Conservation (phyloP, 35 echinoderm and acorn worm genomes). For the Apostichopus japonicus region DNA sequence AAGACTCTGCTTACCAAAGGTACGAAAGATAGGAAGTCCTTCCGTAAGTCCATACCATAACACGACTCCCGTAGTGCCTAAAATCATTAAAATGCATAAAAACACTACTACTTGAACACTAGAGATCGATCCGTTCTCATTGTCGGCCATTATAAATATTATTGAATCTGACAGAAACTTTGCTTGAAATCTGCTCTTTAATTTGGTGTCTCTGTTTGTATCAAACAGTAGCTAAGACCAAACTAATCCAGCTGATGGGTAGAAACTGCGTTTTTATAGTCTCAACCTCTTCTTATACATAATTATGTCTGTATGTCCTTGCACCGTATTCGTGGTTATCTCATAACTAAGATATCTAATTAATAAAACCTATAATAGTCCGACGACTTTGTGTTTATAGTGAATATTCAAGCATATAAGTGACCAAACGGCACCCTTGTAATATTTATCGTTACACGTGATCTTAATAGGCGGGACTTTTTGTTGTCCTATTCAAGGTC, state of each 20-base stretch:
- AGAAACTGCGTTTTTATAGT: no score
- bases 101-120: neutral
- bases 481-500: no score
- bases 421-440: no score
- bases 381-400: no score
- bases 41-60: conserved; percentile 40
- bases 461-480: no score
- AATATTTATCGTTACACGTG: no score
- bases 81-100: conserved; percentile 28
- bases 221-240: neutral
- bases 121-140: neutral
- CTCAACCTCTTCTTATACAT: no score
- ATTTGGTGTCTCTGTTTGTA: conserved; percentile 6
- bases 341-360: no score
- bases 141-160: conserved; percentile 8
- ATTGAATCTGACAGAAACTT: neutral
- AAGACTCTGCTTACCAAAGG: conserved; percentile 2
- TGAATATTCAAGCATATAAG: no score
- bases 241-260: neutral
- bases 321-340: no score
- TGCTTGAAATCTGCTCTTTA: neutral
- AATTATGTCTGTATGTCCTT: no score
- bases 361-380: no score
- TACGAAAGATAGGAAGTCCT: conserved; percentile 15
- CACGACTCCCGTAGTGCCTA: neutral